These are phyloP conservation scores for Petrocephalus microphthalmus DNA, from an alignment of 2,113 vertebrate species.

Conservation along the genomic window DNA sequence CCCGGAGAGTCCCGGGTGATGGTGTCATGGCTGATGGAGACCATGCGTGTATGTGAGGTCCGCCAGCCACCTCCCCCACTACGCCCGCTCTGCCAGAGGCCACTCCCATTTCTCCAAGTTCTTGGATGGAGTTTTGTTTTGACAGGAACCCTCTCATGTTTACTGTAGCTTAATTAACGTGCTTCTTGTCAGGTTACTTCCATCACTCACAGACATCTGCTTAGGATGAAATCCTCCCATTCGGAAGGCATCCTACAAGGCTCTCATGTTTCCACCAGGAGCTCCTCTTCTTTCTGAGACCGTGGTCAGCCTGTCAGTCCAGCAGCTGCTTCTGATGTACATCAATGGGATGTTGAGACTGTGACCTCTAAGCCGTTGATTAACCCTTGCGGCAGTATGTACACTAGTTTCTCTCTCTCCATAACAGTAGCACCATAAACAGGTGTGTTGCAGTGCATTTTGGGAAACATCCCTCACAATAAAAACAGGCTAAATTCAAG, in stretches of 20 bases:
- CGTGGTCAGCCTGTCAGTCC: conserved; percentile 18
- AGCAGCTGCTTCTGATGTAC: conserved; percentile 34
- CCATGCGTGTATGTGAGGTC: not conserved
- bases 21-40: not conserved
- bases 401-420: not conserved
- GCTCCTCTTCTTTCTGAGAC: not conserved
- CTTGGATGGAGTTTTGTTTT: conserved; percentile 28
- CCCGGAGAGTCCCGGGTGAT: not conserved
- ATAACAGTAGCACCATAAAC: not conserved
- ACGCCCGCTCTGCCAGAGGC: not conserved
- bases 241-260: conserved; percentile 20
- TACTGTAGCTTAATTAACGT: conserved; percentile 33
- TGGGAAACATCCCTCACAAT: not conserved
- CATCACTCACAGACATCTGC: conserved; percentile 34
- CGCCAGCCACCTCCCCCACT: not conserved
- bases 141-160: conserved; percentile 21
- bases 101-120: not conserved
- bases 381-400: not conserved
- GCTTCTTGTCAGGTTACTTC: conserved; percentile 21
- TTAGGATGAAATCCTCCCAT: conserved; percentile 27
- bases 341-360: not conserved
- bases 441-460: not conserved
- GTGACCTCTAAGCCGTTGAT: not conserved
- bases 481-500: not conserved
- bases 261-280: conserved; percentile 13